Evolutionary conservation across 2,797 vertebrate species (phyloP).

Genomic region (Fistularia tabacaria): DNA sequence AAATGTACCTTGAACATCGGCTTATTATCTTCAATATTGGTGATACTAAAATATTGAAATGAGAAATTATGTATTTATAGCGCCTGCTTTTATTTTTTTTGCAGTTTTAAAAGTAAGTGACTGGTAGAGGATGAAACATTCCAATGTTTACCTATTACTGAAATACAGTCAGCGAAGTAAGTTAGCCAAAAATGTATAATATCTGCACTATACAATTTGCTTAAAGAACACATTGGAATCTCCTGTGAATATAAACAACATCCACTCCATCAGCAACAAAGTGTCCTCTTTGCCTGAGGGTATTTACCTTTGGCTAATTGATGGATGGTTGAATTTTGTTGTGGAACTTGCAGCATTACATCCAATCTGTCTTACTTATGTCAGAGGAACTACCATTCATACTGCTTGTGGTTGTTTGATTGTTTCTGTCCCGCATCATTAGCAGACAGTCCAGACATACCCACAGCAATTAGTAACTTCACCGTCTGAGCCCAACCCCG

Average conservation of each 20-base stretch:
- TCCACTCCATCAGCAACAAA: conserved; percentile 16
- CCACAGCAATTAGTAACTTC: conserved; percentile 50
- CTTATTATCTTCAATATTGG: no score
- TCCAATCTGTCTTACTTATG: conserved; percentile 62
- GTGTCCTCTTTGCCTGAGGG: conserved; percentile 13
- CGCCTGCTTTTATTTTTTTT: no score
- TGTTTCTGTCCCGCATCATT: conserved; percentile 54
- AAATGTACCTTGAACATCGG: no score
- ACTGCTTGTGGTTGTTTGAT: conserved; percentile 51
- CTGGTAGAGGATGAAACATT: neutral
- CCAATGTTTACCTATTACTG: neutral
- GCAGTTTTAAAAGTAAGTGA: neutral
- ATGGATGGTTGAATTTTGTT: conserved; percentile 49
- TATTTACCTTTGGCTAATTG: conserved; percentile 51
- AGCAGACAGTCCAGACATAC: conserved; percentile 53
- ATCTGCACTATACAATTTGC: conserved; percentile 1
- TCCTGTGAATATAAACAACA: conserved; percentile 5
- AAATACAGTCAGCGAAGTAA: neutral
- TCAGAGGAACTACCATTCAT: conserved; percentile 35
- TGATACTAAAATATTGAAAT: neutral
- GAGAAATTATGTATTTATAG: neutral
- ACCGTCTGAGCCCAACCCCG: conserved; percentile 32
- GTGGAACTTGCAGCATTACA: conserved; percentile 40
- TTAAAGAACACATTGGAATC: conserved; percentile 8
- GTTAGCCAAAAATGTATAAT: neutral